Conservation (phyloP, 2,113 vertebrate genomes). For the Triplophysa siluroides region DNA sequence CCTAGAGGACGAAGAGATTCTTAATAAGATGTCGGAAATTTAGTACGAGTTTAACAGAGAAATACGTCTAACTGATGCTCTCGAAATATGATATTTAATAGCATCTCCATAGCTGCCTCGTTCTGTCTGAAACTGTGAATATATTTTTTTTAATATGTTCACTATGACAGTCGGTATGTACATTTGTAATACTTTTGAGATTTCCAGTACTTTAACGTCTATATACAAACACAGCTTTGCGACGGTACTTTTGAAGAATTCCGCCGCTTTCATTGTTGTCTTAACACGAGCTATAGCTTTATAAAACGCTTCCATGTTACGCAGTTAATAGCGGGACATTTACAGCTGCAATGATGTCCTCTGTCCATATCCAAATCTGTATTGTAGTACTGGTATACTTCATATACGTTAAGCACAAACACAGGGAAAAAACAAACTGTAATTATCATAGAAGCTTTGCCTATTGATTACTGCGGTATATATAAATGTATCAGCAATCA, state of each 20-base stretch:
- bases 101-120: conserved; percentile 30
- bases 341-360: conserved; percentile 46
- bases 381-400: conserved; percentile 49
- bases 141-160: conserved; percentile 36
- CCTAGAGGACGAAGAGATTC: neutral
- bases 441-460: conserved; percentile 45
- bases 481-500: conserved; percentile 44
- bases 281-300: conserved; percentile 51
- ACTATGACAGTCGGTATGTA: conserved; percentile 6
- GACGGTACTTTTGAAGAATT: conserved; percentile 29
- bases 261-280: conserved; percentile 45
- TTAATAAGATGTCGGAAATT: neutral
- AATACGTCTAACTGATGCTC: neutral
- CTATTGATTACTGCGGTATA: conserved; percentile 40
- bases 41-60: neutral
- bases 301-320: conserved; percentile 44
- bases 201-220: conserved; percentile 21
- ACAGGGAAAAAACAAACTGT: conserved; percentile 35
- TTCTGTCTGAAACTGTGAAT: conserved; percentile 26
- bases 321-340: conserved; percentile 30
- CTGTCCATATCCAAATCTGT: conserved; percentile 44
- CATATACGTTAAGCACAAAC: conserved; percentile 47
- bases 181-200: conserved; percentile 29
- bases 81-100: conserved; percentile 7
- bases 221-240: conserved; percentile 28